Evolutionary conservation across 2,888 invertebrate species (phyloP).

Genomic region (Eucriotettix oculatus): DNA sequence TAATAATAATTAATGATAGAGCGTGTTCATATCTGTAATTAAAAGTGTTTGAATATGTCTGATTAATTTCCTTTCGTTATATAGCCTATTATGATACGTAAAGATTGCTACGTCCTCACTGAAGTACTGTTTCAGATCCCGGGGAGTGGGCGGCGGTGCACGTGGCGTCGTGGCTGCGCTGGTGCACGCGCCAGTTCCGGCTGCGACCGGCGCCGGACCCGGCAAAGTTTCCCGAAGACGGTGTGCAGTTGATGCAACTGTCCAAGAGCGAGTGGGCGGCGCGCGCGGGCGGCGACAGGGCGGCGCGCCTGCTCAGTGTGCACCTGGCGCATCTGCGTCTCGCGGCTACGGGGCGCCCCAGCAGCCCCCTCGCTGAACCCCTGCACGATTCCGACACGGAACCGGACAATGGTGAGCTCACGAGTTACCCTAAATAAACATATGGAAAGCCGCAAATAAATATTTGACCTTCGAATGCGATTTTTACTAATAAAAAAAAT

Average conservation of each 20-base stretch:
- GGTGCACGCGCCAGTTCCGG: slow-evolving; percentile 41
- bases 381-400: slow-evolving; percentile 9
- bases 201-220: slow-evolving; percentile 35
- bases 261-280: slow-evolving; percentile 43
- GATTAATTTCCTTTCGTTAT: no score
- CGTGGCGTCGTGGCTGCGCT: slow-evolving; percentile 42
- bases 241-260: slow-evolving; percentile 38
- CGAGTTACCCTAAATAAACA: no score
- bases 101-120: no score
- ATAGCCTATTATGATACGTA: no score
- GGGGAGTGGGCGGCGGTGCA: slow-evolving; percentile 41
- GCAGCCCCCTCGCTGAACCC: slow-evolving; percentile 37
- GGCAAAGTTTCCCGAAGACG: slow-evolving; percentile 35
- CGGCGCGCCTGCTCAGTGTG: slow-evolving; percentile 38
- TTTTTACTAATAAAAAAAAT: no score
- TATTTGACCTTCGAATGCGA: no score
- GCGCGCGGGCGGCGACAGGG: slow-evolving; percentile 30
- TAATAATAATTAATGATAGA: no score
- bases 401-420: neutral
- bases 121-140: slow-evolving; percentile 36
- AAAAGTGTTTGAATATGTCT: no score
- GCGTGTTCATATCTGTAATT: no score
- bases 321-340: slow-evolving; percentile 42
- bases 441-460: no score
- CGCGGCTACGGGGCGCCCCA: slow-evolving; percentile 39